Base-by-base conservation (phyloP, 1,140 invertebrate genomes). In the Ooceraea biroi region DNA sequence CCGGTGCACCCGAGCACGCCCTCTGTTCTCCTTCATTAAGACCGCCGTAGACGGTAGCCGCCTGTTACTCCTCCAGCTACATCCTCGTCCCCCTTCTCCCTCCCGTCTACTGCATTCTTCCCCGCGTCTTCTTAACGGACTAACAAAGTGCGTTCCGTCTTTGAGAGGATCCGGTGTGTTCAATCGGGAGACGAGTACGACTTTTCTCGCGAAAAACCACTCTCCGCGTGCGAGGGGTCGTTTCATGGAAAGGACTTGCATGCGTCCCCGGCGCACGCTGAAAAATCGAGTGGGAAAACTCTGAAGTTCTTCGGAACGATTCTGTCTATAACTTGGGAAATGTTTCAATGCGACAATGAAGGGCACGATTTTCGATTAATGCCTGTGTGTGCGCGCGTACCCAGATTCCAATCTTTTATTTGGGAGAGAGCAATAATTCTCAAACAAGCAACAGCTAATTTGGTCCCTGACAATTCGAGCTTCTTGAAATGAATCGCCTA, bases 1-100 rank as follows among this genome's bases (percentile, higher is more conserved):
- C 89, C 90, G 91, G 91, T 93, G 92, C 90, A 92, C 89, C 90
- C 89, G 93, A 92, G 90, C 92, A 93, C 93, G 93, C 93, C 93
- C 92, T 93, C 92, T 92, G 92, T 91, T 94, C 92, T 92, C 91
- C 92, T 93, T 94, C 92, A 93, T 94, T 94, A 94, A 93, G 91
- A 90, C 88, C 83, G 74, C 84, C 86, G 86, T 89, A 85, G 88
- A 92, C 92, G 92, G 93, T 93, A 93, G 93, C 93, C 91, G 92
- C 88, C 93, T 93, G 93, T 92, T 94, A 92, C 89, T 88, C 85
- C 87, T 85, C 27, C 84, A 82, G 83, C 36, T 80, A 84, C 84
- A 87, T 85, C 74, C 74, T 76, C 41, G 73, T 48, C 73, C 68
- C 30, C 19, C 57, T 27, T 57, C 48, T 73, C 27, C 69, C 65